A percentile compares a stretch with the other conserved stretches of the same genome.
These are phyloP conservation scores for Olivierus martensii DNA, from an alignment of 1,140 invertebrate genomes.

Conservation along the genomic window DNA sequence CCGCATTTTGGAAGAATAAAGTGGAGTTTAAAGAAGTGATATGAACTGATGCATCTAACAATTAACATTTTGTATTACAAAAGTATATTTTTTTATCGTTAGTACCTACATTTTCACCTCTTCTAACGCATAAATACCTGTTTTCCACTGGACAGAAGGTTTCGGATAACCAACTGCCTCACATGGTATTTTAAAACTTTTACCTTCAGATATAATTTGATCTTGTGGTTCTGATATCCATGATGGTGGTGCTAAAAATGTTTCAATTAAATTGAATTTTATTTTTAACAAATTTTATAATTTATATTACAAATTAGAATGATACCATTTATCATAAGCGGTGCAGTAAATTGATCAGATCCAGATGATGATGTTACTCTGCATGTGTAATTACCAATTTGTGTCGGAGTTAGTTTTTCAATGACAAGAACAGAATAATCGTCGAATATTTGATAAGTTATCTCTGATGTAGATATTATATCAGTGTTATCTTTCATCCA, in stretches of 20 bases:
- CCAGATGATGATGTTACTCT: constrained; percentile 47
- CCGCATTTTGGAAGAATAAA: neutral
- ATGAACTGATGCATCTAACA: neutral
- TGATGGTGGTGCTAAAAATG: constrained; percentile 2
- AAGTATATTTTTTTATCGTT: neutral
- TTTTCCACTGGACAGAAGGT: constrained; percentile 2
- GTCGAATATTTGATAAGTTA: constrained; percentile 1
- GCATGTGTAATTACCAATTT: constrained; percentile 25
- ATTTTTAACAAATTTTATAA: too few species aligned
- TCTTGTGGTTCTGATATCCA: constrained; percentile 4
- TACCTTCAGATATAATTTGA: constrained; percentile 3
- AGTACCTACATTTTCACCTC: too few species aligned
- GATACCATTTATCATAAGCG: constrained; percentile 10
- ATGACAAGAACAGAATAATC: constrained; percentile 4
- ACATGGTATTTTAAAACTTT: neutral
- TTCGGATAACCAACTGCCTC: constrained; percentile 2
- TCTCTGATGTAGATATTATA: neutral
- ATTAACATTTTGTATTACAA: too few species aligned
- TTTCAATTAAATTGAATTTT: too few species aligned
- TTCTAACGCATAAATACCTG: neutral
- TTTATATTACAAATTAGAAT: too few species aligned
- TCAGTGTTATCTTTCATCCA: constrained; percentile 13
- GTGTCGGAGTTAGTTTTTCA: neutral
- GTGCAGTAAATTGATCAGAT: constrained; percentile 4
- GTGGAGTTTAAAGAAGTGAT: neutral